phyloP scores from a whole-genome alignment of 1,140 invertebrate genomes.

The Druon quercuslanigerum region DNA sequence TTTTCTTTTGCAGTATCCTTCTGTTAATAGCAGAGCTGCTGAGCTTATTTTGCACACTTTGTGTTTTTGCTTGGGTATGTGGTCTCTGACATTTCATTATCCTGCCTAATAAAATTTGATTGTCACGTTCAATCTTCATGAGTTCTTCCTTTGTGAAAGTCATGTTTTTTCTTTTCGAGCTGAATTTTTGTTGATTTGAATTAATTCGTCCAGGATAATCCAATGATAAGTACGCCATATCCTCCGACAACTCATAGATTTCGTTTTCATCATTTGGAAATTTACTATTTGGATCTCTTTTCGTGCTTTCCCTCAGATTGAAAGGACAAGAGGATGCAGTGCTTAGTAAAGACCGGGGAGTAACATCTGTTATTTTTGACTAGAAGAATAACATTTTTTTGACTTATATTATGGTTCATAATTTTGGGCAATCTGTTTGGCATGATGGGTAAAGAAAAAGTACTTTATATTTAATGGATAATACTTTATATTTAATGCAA shows the following conservation, averaged over 20 bases:
- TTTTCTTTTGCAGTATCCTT: slow-evolving; percentile 62
- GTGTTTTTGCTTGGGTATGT: slow-evolving; percentile 42
- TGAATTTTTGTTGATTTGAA: background rate
- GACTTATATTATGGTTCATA: too few species aligned
- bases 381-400: background rate
- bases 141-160: slow-evolving; percentile 73
- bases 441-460: too few species aligned
- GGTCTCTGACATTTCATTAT: slow-evolving; percentile 67
- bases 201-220: background rate
- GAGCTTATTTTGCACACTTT: slow-evolving; percentile 35
- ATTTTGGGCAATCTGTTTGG: too few species aligned
- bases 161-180: slow-evolving; percentile 66
- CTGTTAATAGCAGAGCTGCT: slow-evolving; percentile 68
- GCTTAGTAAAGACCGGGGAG: background rate
- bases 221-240: background rate
- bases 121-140: slow-evolving; percentile 72
- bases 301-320: background rate
- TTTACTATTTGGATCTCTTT: background rate
- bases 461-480: too few species aligned
- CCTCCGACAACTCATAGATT: background rate
- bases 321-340: background rate
- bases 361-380: background rate
- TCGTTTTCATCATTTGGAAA: background rate
- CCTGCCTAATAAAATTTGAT: slow-evolving; percentile 71
- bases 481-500: too few species aligned